phyloP scores from a whole-genome alignment of 2,113 vertebrate genomes.

The Pampusana beccarii region DNA sequence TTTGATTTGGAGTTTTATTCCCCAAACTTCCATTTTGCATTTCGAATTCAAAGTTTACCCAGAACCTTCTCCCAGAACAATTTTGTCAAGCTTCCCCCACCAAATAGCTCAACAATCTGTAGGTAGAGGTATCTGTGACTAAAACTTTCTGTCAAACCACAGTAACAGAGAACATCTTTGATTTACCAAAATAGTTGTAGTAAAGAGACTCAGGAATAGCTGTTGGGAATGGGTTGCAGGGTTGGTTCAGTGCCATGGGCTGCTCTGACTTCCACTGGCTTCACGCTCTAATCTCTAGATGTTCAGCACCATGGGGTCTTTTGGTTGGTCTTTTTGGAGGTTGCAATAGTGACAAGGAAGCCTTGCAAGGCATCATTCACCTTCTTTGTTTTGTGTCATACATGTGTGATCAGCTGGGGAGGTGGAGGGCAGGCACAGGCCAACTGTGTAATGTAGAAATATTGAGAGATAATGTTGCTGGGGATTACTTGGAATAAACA shows the following conservation, averaged over 20 bases:
- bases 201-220: background rate
- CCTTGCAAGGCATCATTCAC: background rate
- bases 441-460: background rate
- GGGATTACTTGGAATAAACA: conserved; percentile 7
- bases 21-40: background rate
- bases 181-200: background rate
- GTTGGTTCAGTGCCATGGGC: background rate
- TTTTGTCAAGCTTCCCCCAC: background rate
- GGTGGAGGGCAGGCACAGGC: background rate
- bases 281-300: background rate
- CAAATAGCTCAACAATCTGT: background rate
- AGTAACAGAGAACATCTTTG: conserved; percentile 60
- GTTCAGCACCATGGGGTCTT: accelerated
- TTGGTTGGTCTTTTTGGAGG: background rate
- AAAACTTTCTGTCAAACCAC: conserved; percentile 41
- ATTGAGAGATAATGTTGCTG: background rate
- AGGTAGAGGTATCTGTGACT: background rate
- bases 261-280: background rate
- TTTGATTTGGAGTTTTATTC: background rate
- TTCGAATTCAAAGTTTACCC: background rate
- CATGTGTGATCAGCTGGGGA: background rate
- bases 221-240: background rate
- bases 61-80: background rate
- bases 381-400: background rate
- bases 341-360: background rate